These are phyloP conservation scores for Leptosomus discolor DNA, from an alignment of 2,113 vertebrate genomes.

Conservation along the genomic window DNA sequence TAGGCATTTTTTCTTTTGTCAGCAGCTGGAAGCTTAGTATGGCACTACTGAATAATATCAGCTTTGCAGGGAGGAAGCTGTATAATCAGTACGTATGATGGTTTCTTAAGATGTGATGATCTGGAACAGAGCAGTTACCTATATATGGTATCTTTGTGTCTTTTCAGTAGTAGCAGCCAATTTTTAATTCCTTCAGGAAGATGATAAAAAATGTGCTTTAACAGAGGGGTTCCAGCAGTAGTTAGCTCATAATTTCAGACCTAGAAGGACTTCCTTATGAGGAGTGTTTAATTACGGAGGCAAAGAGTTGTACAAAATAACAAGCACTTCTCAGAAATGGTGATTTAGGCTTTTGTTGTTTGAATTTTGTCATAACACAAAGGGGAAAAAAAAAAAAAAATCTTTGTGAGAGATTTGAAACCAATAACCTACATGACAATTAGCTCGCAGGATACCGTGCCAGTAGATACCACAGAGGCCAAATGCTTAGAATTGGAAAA, in stretches of 20 bases:
- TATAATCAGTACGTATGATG: neutral
- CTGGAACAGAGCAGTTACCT: slow-evolving; percentile 28
- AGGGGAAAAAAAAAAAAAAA: neutral
- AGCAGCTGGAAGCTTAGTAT: neutral
- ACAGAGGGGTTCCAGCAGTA: neutral
- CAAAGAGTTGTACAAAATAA: neutral
- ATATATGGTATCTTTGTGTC: slow-evolving; percentile 3
- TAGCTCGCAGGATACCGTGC: neutral
- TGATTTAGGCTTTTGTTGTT: neutral
- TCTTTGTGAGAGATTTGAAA: neutral
- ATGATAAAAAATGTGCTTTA: neutral
- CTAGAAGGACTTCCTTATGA: neutral
- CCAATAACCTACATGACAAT: neutral
- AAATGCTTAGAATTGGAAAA: neutral
- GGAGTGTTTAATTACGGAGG: neutral
- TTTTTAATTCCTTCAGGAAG: slow-evolving; percentile 11
- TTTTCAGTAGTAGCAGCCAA: neutral
- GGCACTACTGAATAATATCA: neutral
- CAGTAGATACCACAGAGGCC: neutral
- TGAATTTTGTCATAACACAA: neutral
- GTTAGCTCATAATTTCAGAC: neutral
- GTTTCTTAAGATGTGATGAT: neutral
- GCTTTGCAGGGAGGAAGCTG: neutral
- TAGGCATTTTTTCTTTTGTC: neutral
- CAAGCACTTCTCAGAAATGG: neutral